Conservation (phyloP, 2,888 invertebrate species). For the Maniola hyperantus region DNA sequence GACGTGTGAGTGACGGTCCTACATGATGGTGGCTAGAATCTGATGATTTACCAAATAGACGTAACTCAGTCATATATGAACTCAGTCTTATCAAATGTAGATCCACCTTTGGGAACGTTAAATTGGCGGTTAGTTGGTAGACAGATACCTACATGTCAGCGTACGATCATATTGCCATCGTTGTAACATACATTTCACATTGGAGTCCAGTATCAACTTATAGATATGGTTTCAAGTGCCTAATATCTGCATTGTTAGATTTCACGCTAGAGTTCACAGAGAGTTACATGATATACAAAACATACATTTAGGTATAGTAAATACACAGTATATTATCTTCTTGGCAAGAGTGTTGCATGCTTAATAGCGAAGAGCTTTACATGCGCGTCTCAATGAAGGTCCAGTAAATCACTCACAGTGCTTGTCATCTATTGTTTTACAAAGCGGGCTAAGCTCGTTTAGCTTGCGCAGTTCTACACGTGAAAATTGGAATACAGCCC, state of each 20-base stretch:
- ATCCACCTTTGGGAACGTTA: no score
- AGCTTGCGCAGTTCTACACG: slow-evolving; percentile 1
- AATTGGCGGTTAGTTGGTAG: no score
- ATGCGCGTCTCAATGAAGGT: slow-evolving; percentile 16
- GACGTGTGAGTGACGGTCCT: no score
- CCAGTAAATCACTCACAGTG: slow-evolving; percentile 24
- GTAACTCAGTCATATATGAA: no score
- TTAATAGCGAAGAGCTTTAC: slow-evolving; percentile 15
- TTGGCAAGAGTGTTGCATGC: slow-evolving; percentile 3
- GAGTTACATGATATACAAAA: not conserved
- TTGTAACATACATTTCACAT: no score
- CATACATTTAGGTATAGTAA: not conserved
- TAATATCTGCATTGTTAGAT: not conserved
- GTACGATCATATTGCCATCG: no score
- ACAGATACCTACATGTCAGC: no score
- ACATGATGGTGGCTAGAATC: no score
- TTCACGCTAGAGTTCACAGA: not conserved
- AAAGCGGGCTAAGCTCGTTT: slow-evolving; percentile 19
- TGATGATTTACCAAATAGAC: no score
- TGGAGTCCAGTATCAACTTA: no score
- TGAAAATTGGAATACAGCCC: not conserved
- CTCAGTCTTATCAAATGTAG: no score
- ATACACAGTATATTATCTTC: not conserved
- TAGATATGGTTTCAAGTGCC: no score
- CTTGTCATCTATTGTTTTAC: slow-evolving; percentile 30